A percentile compares a stretch with the other conserved stretches of the same genome.
Conservation (phyloP, 2,797 vertebrate genomes). For the Xenopus petersii region DNA sequence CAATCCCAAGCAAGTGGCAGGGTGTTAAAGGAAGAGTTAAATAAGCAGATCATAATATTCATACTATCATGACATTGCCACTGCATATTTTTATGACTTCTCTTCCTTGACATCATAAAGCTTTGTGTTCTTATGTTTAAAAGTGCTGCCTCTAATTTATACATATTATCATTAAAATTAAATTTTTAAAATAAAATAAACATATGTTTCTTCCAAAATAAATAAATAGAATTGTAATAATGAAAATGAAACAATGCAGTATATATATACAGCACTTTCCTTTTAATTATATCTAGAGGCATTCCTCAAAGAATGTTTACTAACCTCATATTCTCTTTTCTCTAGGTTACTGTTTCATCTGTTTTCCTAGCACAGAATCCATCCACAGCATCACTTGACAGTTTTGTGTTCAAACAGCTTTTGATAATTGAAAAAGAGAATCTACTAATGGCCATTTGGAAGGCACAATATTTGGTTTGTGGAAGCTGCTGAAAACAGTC, state of each 20-base stretch:
- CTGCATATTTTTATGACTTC: too few relatives aligned
- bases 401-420: constrained; percentile 51
- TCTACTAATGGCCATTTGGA: constrained; percentile 59
- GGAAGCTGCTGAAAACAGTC: constrained; percentile 56
- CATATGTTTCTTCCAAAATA: neutral
- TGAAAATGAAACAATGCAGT: neutral
- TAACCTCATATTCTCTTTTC: constrained; percentile 26
- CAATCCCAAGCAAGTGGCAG: too few relatives aligned
- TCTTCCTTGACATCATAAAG: too few relatives aligned
- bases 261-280: constrained; percentile 2
- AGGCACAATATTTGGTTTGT: constrained; percentile 50
- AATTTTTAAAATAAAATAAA: too few relatives aligned
- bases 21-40: too few relatives aligned
- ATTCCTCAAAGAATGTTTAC: constrained; percentile 35
- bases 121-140: too few relatives aligned
- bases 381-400: constrained; percentile 48
- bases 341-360: constrained; percentile 32
- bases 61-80: too few relatives aligned
- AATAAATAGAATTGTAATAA: too few relatives aligned
- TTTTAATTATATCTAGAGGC: constrained; percentile 41
- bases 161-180: too few relatives aligned
- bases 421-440: constrained; percentile 55
- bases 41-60: too few relatives aligned
- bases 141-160: too few relatives aligned
- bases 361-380: constrained; percentile 22